Percentiles rank a stretch among this genome's conserved stretches.
Conservation (phyloP, 2,888 invertebrate species). For the Chrysodeixis includens region DNA sequence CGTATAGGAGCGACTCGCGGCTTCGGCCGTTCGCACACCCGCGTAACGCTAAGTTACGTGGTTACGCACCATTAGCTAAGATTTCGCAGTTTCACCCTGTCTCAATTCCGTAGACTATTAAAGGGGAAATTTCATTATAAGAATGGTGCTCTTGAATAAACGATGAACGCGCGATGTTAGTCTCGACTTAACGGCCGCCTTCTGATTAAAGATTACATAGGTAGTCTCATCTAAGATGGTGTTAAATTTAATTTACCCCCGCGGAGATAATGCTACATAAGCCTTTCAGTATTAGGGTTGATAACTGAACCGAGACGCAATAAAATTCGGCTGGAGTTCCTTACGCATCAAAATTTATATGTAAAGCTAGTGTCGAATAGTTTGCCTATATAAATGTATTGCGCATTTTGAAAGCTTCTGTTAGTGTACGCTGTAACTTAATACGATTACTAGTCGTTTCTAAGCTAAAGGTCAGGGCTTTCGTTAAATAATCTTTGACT, state of each 20-base stretch:
- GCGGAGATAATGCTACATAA: conserved; percentile 66
- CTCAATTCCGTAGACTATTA: conserved; percentile 80
- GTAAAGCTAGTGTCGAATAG: not conserved
- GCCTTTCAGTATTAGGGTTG: conserved; percentile 62
- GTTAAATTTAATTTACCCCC: conserved; percentile 75
- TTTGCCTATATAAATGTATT: conserved; percentile 10
- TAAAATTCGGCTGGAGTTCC: conserved; percentile 52
- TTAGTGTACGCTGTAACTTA: not conserved
- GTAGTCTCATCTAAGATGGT: conserved; percentile 62
- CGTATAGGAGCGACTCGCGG: conserved; percentile 50
- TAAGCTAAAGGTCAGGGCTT: not conserved
- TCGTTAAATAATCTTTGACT: not conserved
- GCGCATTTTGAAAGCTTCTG: not conserved
- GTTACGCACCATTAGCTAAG: conserved; percentile 80
- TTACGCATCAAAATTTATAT: conserved; percentile 27
- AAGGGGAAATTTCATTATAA: conserved; percentile 83
- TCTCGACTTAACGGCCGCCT: conserved; percentile 66
- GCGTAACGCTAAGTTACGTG: conserved; percentile 75
- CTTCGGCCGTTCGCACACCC: conserved; percentile 60
- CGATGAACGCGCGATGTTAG: conserved; percentile 70
- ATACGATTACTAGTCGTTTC: not conserved
- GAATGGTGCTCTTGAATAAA: conserved; percentile 78
- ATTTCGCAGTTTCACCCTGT: conserved; percentile 81
- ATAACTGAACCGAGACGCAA: conserved; percentile 65
- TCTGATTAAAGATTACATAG: conserved; percentile 76